These are phyloP conservation scores for Drosophila formosana DNA, from an alignment of 2,888 invertebrate genomes.

Conservation along the genomic window DNA sequence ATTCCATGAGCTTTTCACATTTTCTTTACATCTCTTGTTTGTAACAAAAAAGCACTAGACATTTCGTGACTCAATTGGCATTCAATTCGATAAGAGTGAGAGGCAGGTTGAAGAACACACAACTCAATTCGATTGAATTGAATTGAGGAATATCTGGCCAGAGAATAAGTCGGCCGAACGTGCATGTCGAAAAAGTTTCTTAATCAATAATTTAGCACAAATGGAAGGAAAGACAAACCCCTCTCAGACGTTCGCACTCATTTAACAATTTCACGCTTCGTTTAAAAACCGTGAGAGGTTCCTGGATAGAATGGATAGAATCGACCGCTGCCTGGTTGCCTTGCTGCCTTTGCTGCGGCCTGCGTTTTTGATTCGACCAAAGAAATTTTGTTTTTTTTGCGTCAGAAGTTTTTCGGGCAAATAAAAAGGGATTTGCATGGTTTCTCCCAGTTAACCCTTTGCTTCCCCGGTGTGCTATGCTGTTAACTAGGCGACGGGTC, in stretches of 20 bases:
- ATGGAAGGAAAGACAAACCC: slow-evolving; percentile 28
- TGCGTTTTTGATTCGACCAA: slow-evolving; percentile 30
- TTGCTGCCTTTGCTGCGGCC: neutral
- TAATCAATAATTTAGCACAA: slow-evolving; percentile 72
- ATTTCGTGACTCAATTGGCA: slow-evolving; percentile 49
- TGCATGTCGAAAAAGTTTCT: slow-evolving; percentile 61
- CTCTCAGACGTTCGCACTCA: slow-evolving; percentile 66
- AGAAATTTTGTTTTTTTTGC: slow-evolving; percentile 32
- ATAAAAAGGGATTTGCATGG: slow-evolving; percentile 71
- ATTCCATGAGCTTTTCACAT: slow-evolving; percentile 10
- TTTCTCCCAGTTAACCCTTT: slow-evolving; percentile 71
- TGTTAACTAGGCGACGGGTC: slow-evolving; percentile 43
- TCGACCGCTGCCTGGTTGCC: slow-evolving; percentile 5
- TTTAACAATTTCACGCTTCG: slow-evolving; percentile 82
- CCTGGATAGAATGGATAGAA: slow-evolving; percentile 3
- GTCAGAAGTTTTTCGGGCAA: slow-evolving; percentile 52
- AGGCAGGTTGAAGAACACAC: slow-evolving; percentile 10
- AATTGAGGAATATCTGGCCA: slow-evolving; percentile 29
- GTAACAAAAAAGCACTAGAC: slow-evolving; percentile 6
- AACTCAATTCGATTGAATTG: slow-evolving; percentile 48
- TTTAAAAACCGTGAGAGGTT: slow-evolving; percentile 61
- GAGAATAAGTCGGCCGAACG: slow-evolving; percentile 47
- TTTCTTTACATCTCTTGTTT: slow-evolving; percentile 9
- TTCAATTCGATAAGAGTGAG: slow-evolving; percentile 35
- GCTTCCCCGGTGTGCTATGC: slow-evolving; percentile 26